These are phyloP conservation scores for Archilochus colubris DNA, from an alignment of 2,113 vertebrate genomes.

Conservation along the genomic window DNA sequence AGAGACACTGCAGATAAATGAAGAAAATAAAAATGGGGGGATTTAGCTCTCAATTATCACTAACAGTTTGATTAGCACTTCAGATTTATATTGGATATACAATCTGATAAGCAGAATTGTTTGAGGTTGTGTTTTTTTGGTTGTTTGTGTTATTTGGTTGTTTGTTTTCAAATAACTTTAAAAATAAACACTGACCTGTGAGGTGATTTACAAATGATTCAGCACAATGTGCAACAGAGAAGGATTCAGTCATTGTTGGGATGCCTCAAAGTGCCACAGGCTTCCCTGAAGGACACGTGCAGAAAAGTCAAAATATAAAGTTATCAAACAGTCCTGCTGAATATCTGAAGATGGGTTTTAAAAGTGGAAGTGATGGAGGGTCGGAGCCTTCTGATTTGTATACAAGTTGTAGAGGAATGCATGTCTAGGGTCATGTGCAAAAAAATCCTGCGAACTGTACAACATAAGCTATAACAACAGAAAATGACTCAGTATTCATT, in stretches of 20 bases:
- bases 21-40: neutral
- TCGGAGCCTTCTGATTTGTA: neutral
- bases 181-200: neutral
- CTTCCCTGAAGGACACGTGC: neutral
- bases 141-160: neutral
- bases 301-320: neutral
- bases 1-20: neutral
- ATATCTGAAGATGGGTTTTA: neutral
- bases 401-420: neutral
- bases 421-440: neutral
- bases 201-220: neutral
- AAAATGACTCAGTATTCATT: neutral
- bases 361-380: neutral
- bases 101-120: neutral
- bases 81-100: neutral
- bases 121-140: neutral
- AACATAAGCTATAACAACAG: neutral
- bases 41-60: neutral
- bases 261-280: neutral
- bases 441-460: neutral
- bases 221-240: neutral
- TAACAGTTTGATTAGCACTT: neutral
- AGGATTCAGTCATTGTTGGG: neutral
- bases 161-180: neutral
- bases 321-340: neutral